Base-by-base conservation (phyloP, 53 echinoderm and acorn worm species). In the Paelopatides confundens region DNA sequence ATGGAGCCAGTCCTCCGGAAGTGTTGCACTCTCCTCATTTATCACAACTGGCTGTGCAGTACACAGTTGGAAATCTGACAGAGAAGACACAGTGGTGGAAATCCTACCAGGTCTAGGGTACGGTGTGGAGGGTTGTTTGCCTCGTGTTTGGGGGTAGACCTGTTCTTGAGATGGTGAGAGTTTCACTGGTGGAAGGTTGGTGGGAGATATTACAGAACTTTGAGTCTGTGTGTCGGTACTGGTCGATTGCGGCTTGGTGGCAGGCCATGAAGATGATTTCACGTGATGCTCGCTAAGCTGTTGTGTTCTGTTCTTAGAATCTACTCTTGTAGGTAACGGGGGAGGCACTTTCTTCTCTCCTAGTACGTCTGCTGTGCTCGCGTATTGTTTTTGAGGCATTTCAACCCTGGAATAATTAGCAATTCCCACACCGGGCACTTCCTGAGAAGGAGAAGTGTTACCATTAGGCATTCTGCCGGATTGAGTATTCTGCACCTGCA, bases 231-330 rank as follows among this genome's bases (percentile, higher is more conserved):
- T 96, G 66, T 87, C 85, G 18, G 49, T 82, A 26, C 51, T 76
- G 48, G 85, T 91, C 40, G 92, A 88, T 49, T 89, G 85, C 4
- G 92, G 69, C 28, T 70, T 85, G 15, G 87, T 74, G 24, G 68
- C 87, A 3, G 95, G 95, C 95, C 95, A 95, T 30, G 95, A 95
- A 18, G 91, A 90, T 33, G 91, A 92, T 69, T 95, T 95, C 47
- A 71, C 88, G 53, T 95, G 96, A 50, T 90, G 88, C 29, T 90
- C 90, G 46, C 85, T 90, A 26, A 92, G 89, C n/a, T 93, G 90
- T 31, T 88, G 92, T 36, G 96, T 90, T 35, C 85, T 87, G 30
- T 87, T 87, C 66, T 88, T 69, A 0, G 96, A 95, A 54, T 95
- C 96, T 23, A 90, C 96, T 33, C 96, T 90, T 68, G 84, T 89